phyloP scores from a whole-genome alignment of 35 echinoderm and acorn worm species.

The Holothuria glaberrima region DNA sequence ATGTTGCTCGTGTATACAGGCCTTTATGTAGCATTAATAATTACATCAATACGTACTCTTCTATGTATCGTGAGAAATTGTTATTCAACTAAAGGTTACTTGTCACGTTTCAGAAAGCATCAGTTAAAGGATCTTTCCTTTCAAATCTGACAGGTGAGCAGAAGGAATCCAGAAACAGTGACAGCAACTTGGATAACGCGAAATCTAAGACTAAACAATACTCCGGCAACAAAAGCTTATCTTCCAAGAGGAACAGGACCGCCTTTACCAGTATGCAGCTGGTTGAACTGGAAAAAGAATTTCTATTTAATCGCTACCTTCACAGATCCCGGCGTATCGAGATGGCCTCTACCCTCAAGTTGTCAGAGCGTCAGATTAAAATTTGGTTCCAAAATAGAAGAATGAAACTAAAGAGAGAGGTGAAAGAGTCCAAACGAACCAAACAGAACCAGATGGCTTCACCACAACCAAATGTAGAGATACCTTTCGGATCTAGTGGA shows the following conservation, averaged over 20 bases:
- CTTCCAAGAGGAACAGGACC: conserved; percentile 74
- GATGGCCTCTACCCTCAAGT: conserved; percentile 84
- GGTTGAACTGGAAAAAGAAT: conserved; percentile 94
- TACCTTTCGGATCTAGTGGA: not conserved
- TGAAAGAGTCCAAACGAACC: conserved; percentile 76
- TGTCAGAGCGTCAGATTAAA: conserved; percentile 96
- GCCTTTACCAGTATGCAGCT: conserved; percentile 89
- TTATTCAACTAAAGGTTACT: too few species aligned
- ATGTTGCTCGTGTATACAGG: too few species aligned
- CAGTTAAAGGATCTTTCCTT: not conserved
- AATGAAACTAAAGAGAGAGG: conserved; percentile 96
- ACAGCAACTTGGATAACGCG: not conserved
- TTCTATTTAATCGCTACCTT: conserved; percentile 95
- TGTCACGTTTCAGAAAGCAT: too few species aligned
- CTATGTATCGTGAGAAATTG: too few species aligned
- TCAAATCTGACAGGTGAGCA: conserved; percentile 29
- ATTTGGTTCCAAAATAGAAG: conserved; percentile 99
- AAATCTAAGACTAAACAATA: conserved; percentile 4
- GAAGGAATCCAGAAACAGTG: not conserved
- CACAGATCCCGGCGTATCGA: conserved; percentile 86
- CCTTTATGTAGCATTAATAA: too few species aligned
- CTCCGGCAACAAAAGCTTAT: conserved; percentile 9
- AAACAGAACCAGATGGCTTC: not conserved
- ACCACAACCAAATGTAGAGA: not conserved
- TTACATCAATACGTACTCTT: too few species aligned